Evolutionary conservation across 2,888 invertebrate species (phyloP), one percentile per base, ranked within the genome.

Genomic region (Microctonus brassicae): DNA sequence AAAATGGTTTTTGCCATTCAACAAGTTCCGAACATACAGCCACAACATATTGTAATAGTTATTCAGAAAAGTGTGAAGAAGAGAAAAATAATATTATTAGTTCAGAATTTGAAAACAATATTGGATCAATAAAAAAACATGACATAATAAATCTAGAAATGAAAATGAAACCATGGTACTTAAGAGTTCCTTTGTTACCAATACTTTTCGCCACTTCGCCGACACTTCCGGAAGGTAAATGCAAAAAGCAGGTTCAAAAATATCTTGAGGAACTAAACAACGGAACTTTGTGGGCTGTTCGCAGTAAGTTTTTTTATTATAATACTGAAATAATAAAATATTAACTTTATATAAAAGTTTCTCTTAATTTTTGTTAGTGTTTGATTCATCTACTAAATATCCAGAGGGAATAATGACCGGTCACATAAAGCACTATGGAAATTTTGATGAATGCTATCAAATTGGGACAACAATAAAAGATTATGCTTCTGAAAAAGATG

Each of bases 401-500:
- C 81, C 83, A 7, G 78, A 83, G 42, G 84, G 84, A 17, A 75
- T 82, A 52, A 73, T 85, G 33, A 79, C 79, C 20, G 84, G 85
- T 2, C 76, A 82, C 22, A 82, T 81, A 3, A 74, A 79, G 24
- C 82, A 85, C 70, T 77, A 81, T 13, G 84, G 85, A 17, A 82
- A 79, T 60, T 85, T 85, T 57, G 85, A 85, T 63, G 79, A 82
- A 52, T 85, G 85, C 74, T 81, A 79, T 74, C 69, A 79, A 47
- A 72, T 84, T 33, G 72, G 77, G 47, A 73, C 74, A 0, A 77
- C 62, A 34, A 24, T 80, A 11, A 52, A 74, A 1, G 57, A 24
- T 29, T 9, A 64, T 58, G 24, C 71, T 9, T 20, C 34, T 55
- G 26, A 24, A 24, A 7, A 39, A 9, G 53, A 70, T 20, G 17